Evolutionary conservation across 2,888 invertebrate genomes (phyloP).

Genomic region (Quadroppia sp.): DNA sequence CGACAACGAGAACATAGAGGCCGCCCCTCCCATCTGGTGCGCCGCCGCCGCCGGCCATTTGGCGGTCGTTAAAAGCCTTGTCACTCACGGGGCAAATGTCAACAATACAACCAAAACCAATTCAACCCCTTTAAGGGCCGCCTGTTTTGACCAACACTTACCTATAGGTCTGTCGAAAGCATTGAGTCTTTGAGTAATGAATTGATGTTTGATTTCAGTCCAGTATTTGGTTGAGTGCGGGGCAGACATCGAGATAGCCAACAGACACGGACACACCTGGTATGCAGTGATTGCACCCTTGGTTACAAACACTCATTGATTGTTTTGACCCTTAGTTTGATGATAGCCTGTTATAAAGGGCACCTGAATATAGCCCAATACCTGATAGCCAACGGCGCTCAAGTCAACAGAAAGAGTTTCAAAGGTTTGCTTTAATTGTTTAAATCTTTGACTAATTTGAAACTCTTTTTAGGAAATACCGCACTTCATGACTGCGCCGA

Average conservation of each 20-base stretch:
- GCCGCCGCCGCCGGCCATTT: conserved; percentile 94
- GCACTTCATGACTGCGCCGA: conserved; percentile 98
- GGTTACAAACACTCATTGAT: not conserved
- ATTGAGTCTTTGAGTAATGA: not conserved
- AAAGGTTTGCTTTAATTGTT: conserved; percentile 52
- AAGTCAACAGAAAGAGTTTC: conserved; percentile 76
- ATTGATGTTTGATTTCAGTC: conserved; percentile 56
- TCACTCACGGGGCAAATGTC: conserved; percentile 79
- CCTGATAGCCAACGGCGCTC: conserved; percentile 76
- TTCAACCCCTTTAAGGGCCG: conserved; percentile 88
- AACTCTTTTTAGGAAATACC: conserved; percentile 65
- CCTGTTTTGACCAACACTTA: conserved; percentile 93
- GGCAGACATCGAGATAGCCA: conserved; percentile 94
- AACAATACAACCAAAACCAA: conserved; percentile 91
- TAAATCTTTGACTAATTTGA: not conserved
- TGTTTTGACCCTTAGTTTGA: conserved; percentile 57
- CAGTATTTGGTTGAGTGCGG: conserved; percentile 83
- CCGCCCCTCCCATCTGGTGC: conserved; percentile 94
- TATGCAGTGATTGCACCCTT: too few relatives aligned
- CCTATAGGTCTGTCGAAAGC: not conserved
- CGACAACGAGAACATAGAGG: conserved; percentile 95
- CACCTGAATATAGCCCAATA: conserved; percentile 86
- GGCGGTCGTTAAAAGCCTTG: conserved; percentile 75
- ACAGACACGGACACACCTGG: conserved; percentile 91
- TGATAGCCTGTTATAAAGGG: conserved; percentile 97